Evolutionary conservation across 1,140 invertebrate species (phyloP).

Genomic region (Nymphalis io): DNA sequence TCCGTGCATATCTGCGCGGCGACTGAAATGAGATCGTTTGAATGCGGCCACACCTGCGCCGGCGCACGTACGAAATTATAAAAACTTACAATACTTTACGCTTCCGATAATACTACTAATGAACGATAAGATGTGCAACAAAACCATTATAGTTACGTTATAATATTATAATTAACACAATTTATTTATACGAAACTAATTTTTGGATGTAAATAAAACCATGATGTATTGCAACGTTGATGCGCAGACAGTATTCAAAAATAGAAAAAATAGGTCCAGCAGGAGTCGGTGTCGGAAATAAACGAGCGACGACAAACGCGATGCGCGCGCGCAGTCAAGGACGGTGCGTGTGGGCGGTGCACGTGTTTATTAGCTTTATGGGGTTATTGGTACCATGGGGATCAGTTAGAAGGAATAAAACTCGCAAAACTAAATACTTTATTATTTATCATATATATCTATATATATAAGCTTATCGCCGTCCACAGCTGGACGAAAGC

Average conservation of each 20-base stretch:
- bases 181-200: neutral
- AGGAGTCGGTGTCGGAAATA: constrained; percentile 28
- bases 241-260: constrained; percentile 17
- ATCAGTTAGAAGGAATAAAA: neutral
- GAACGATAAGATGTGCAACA: too few species aligned
- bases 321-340: constrained; percentile 27
- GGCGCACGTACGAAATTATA: constrained; percentile 15
- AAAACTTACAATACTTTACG: neutral
- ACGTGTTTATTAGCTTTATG: constrained; percentile 22
- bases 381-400: constrained; percentile 29
- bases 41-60: constrained; percentile 25
- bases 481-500: too few species aligned
- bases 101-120: neutral
- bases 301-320: constrained; percentile 25
- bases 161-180: neutral
- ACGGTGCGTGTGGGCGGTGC: constrained; percentile 27
- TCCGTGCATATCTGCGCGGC: constrained; percentile 16
- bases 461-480: too few species aligned
- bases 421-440: neutral
- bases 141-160: neutral
- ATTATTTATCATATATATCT: neutral
- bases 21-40: constrained; percentile 20
- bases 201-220: constrained; percentile 1
- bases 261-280: constrained; percentile 19
- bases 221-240: neutral